Evolutionary conservation across 2,888 invertebrate species (phyloP), one percentile per base, ranked within the genome.

Genomic region (Biston stratarius): DNA sequence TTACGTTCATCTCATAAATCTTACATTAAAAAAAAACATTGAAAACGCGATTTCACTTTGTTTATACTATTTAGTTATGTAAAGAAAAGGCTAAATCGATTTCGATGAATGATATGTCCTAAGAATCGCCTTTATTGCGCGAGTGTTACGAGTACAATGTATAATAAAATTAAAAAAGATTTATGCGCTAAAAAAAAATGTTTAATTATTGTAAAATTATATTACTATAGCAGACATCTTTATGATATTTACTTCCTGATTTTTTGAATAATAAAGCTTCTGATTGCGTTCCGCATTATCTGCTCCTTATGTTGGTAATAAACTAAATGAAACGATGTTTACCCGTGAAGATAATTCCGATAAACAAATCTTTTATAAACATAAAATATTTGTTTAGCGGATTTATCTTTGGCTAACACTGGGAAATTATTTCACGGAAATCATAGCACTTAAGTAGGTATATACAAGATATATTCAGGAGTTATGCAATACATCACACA

Each of bases 241-340:
- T 49, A 49, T 15, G 12, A 12, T 52, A 9, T 52, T 52, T 52
- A 14, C 38, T 52, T 52, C 52, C 38, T 52, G 10, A 52, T 1
- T 52, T n/a, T 38, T 12, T n/a, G 34, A n/a, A 48, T 36, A 34
- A 51, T 51, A 51, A 51, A 10, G 52, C 52, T 52, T 52, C 52
- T 52, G 38, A 8, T 5, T 36, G 52, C 10, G 38, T 38, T 1
- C 3, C 24, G 24, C 24, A 52, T 52, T 52, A 52, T 52, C 52
- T 52, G n/a, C 51, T 38, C 1, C 12, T 52, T 52, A 36, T 34
- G 6, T 49, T 33, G 33, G 12, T 49, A 11, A 12, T 33, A 51
- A 51, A 51, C 51, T 34, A 7, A 51, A 51, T 34, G 34, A 51
- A 51, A 51, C 33, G 0, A 15, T 34, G 34, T 51, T 34, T 51